phyloP scores from a whole-genome alignment of 2,113 vertebrate species.

The Indicator maculatus region DNA sequence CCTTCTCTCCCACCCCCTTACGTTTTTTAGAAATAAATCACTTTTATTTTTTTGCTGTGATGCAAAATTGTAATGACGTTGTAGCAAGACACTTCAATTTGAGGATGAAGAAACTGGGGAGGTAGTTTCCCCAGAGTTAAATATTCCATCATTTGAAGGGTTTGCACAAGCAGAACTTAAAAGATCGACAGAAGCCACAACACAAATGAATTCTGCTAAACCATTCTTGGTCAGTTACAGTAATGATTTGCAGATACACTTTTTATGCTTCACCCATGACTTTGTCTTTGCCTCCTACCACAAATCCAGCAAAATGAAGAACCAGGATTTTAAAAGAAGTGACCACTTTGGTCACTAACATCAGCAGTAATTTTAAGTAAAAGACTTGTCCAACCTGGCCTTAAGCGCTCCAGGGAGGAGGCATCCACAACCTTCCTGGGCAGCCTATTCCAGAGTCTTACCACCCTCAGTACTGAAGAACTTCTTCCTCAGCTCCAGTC shows the following conservation, averaged over 20 bases:
- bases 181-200: neutral
- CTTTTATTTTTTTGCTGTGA: neutral
- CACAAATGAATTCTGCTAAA: neutral
- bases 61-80: neutral
- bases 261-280: neutral
- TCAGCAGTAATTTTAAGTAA: neutral
- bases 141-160: neutral
- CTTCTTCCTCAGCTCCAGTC: no score
- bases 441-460: no score
- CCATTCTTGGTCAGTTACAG: neutral
- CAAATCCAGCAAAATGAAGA: neutral
- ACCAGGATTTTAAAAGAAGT: neutral
- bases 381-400: neutral
- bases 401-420: no score
- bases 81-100: neutral
- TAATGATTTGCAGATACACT: neutral
- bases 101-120: neutral
- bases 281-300: neutral
- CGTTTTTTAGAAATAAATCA: conserved; percentile 42
- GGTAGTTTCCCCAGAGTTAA: neutral
- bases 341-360: neutral
- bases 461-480: no score
- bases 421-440: no score
- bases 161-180: neutral
- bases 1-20: neutral